phyloP scores from a whole-genome alignment of 2,113 vertebrate species.

The Paramormyrops kingsleyae region DNA sequence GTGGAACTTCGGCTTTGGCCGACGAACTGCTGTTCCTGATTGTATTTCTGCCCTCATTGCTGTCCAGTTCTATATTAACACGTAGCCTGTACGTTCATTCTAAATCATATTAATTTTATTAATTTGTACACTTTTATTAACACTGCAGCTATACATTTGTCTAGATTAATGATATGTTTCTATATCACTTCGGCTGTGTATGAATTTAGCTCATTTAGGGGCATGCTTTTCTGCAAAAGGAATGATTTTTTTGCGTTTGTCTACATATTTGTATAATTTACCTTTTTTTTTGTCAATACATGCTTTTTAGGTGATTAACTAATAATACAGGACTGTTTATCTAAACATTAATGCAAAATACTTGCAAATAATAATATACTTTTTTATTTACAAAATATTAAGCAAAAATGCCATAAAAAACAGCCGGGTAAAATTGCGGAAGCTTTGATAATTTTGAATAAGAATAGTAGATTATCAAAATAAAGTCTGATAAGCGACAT shows the following conservation, averaged over 20 bases:
- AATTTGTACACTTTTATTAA: background rate
- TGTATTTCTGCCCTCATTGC: background rate
- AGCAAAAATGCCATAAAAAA: background rate
- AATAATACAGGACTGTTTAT: too few species aligned
- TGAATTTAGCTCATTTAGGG: background rate
- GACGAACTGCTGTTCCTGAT: background rate
- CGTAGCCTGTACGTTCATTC: background rate
- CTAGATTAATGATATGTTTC: background rate
- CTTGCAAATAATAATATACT: background rate
- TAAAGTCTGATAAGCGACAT: background rate
- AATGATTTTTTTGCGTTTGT: background rate
- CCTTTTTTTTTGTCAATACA: background rate
- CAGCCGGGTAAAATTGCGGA: background rate
- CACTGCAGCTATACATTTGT: background rate
- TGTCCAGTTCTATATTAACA: background rate
- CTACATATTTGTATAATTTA: background rate
- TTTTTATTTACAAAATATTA: background rate
- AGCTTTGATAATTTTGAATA: background rate
- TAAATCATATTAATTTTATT: background rate
- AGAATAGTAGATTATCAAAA: background rate
- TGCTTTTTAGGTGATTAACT: background rate
- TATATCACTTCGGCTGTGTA: background rate
- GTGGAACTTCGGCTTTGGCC: background rate
- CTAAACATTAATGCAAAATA: background rate
- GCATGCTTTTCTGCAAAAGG: background rate